Evolutionary conservation across 1,140 invertebrate species (phyloP).

Genomic region (Caenorhabditis tropicalis): DNA sequence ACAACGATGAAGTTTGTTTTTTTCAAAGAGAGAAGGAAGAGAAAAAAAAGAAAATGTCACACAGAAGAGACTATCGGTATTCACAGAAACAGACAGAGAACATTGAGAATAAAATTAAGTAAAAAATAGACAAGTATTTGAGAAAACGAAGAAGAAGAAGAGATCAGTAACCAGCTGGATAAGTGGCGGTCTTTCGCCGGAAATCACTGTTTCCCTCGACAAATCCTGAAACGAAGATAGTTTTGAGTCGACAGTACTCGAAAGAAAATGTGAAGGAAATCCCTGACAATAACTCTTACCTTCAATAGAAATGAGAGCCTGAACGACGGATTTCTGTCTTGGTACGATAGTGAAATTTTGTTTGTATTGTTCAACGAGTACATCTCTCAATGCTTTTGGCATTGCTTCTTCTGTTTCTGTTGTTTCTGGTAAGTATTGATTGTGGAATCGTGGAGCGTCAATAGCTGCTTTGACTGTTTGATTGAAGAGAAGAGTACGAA

Average conservation of each 20-base stretch:
- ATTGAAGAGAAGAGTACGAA: constrained; percentile 84
- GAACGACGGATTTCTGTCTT: constrained; percentile 67
- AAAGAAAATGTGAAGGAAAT: no score
- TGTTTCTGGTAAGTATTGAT: constrained; percentile 87
- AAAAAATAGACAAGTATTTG: neutral
- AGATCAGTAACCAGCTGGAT: constrained; percentile 66
- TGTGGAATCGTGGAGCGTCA: constrained; percentile 86
- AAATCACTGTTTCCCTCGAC: constrained; percentile 71
- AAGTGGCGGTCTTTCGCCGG: constrained; percentile 68
- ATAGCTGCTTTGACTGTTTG: constrained; percentile 86
- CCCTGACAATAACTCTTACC: no score
- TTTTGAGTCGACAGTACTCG: neutral
- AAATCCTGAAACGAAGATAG: constrained; percentile 57
- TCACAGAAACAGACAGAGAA: constrained; percentile 24
- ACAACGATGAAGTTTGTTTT: constrained; percentile 7
- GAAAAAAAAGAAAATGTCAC: neutral
- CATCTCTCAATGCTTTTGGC: constrained; percentile 75
- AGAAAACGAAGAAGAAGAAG: neutral
- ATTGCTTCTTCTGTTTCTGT: constrained; percentile 82
- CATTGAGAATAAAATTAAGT: neutral
- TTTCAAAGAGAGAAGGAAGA: neutral
- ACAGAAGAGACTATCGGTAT: no score
- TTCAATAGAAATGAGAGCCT: constrained; percentile 59
- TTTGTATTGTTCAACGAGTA: constrained; percentile 52
- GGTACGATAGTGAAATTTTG: constrained; percentile 66